Evolutionary conservation across 2,113 vertebrate genomes (phyloP).

Genomic region (Calonectris borealis): DNA sequence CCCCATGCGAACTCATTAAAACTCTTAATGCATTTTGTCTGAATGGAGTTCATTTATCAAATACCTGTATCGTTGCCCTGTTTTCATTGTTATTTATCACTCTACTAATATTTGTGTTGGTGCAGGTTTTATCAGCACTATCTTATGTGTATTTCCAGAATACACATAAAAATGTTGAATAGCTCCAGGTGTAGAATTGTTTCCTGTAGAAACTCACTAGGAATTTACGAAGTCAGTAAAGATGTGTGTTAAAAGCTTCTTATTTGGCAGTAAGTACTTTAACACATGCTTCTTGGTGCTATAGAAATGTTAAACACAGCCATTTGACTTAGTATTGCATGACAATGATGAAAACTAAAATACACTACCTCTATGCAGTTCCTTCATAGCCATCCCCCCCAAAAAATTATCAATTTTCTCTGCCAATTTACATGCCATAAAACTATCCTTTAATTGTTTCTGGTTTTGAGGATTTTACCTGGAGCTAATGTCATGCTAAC

Average conservation of each 20-base stretch:
- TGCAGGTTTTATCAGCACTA: background rate
- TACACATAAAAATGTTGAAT: background rate
- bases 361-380: background rate
- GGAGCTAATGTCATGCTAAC: background rate
- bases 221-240: background rate
- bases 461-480: background rate
- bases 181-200: background rate
- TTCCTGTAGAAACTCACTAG: background rate
- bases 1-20: background rate
- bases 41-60: background rate
- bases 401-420: background rate
- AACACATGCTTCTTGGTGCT: background rate
- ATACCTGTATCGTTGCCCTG: background rate
- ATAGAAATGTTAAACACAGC: background rate
- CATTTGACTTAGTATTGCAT: background rate
- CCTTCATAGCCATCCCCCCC: background rate
- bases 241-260: background rate
- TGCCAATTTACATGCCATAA: background rate
- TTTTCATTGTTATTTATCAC: background rate
- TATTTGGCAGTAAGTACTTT: background rate
- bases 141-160: background rate
- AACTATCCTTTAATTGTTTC: background rate
- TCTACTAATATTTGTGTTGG: background rate
- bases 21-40: background rate
- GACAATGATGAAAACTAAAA: background rate